Evolutionary conservation across 2,888 invertebrate species (phyloP).

Genomic region (Perizoma affinitatum): DNA sequence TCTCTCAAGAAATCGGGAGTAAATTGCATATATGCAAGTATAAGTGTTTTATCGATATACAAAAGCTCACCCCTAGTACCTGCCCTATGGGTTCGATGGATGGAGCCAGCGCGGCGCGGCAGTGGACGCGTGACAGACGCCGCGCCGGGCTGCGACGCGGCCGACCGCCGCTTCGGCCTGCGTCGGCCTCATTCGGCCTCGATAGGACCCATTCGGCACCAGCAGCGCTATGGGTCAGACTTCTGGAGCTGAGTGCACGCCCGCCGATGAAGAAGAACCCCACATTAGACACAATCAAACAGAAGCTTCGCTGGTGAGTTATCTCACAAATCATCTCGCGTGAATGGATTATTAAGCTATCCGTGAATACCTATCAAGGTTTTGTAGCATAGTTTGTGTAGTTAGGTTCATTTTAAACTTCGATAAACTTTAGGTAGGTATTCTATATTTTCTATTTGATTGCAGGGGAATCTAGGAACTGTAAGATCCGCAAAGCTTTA

Average conservation of each 20-base stretch:
- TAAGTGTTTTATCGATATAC: slow-evolving; percentile 26
- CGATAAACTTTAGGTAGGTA: too few species aligned
- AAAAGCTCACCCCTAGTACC: slow-evolving; percentile 50
- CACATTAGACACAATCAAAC: slow-evolving; percentile 79
- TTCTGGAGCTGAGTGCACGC: slow-evolving; percentile 80
- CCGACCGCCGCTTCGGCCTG: slow-evolving; percentile 65
- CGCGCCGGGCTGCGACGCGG: slow-evolving; percentile 78
- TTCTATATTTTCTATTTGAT: too few species aligned
- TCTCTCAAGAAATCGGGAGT: background rate
- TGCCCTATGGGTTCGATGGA: slow-evolving; percentile 47
- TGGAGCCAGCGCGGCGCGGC: slow-evolving; percentile 48
- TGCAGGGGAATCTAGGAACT: too few species aligned
- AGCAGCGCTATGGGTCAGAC: slow-evolving; percentile 77
- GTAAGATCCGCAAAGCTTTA: too few species aligned
- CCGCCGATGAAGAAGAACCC: slow-evolving; percentile 81
- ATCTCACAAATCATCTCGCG: slow-evolving; percentile 20
- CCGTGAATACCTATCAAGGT: background rate
- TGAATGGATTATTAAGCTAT: slow-evolving; percentile 4
- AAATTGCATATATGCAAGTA: background rate
- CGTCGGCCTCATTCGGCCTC: slow-evolving; percentile 39
- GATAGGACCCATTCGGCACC: slow-evolving; percentile 28
- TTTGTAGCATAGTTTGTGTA: too few species aligned
- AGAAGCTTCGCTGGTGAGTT: slow-evolving; percentile 81
- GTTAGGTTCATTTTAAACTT: too few species aligned
- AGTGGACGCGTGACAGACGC: slow-evolving; percentile 76